Base-by-base conservation (phyloP, 2,888 invertebrate genomes). In the Onchidella celtica region DNA sequence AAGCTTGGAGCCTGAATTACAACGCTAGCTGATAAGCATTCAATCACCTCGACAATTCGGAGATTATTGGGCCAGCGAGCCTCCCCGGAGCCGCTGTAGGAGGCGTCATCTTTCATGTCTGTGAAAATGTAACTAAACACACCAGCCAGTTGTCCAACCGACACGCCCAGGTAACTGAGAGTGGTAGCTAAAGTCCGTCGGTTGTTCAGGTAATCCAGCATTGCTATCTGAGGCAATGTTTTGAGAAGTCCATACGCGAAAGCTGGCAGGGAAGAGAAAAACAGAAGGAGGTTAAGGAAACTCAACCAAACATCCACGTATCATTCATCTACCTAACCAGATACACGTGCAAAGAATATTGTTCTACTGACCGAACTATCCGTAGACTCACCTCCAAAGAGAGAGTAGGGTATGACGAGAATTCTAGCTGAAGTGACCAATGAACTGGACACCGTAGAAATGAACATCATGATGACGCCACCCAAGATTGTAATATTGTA, bases 161-260 rank as follows among this genome's bases (percentile, higher is more conserved):
- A 36, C 17, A 36, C 38, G 3, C 36, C 68, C 3, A 68, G 68
- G 36, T 68, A 38, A 17, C 17, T 68, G 34, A 68, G 68, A 34
- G 14, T 24, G 2, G 68, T 11, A 21, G 68, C 68, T 29, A 68
- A 36, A 6, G n/a, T 38, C 17, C 68, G 68, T 24, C 38, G 27
- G 68, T 68, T 38, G 68, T 68, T 68, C 6, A 68, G 68, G 68
- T 34, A 68, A 38, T 68, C 68, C 68, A 68, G 36, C 68, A 68
- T 68, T 34, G 68, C 68, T 3, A 68, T 38, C 34, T 68, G 36
- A 21, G 68, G 38, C 3, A 21, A 34, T 14, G 24, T 24, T 68
- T 68, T 34, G 34, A 68, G 36, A 21, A 68, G 68, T 9, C 68
- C 68, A 24, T 34, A 34, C 4, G 68, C 68, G 68, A 34, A 68